Conservation (phyloP, 2,113 vertebrate species). For the Macaca fascicularis region T2T-MFA8v1.1 NC_132903.1:4971001-4971500, state of each 20-base stretch:
- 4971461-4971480: no score
- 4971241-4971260: not conserved
- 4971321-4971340: not conserved
- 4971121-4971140: not conserved
- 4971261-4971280: not conserved
- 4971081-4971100: not conserved
- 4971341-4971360: fast-evolving
- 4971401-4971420: no score
- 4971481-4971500: no score
- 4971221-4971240: no score
- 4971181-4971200: not conserved
- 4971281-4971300: not conserved
- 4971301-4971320: fast-evolving
- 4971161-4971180: not conserved
- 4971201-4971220: not conserved
- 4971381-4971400: not conserved
- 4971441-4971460: no score
- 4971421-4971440: no score
- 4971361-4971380: no score
- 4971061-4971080: not conserved
- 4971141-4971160: not conserved
- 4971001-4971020: not conserved
- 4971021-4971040: no score
- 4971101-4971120: not conserved
- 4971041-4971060: not conserved